Evolutionary conservation across 2,888 invertebrate species (phyloP).

Genomic region (Agonum fuliginosum): DNA sequence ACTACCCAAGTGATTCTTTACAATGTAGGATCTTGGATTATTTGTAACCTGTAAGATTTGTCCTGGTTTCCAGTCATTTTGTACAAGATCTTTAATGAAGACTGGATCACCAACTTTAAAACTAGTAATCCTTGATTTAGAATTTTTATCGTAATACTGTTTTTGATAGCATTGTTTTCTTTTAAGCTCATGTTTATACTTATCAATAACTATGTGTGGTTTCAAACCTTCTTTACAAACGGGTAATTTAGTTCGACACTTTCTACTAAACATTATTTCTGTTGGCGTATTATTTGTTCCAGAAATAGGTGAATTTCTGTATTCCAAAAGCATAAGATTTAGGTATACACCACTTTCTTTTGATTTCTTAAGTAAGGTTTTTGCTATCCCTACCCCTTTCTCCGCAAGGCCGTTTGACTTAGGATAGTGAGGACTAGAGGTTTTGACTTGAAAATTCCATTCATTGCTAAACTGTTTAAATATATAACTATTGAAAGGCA

Average conservation of each 20-base stretch:
- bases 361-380: conserved; percentile 53
- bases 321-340: conserved; percentile 42
- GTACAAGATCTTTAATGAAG: not conserved
- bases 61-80: not conserved
- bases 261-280: conserved; percentile 50
- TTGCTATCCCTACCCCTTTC: conserved; percentile 61
- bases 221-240: too few relatives aligned
- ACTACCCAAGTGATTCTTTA: not conserved
- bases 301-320: conserved; percentile 47
- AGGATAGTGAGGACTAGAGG: conserved; percentile 40
- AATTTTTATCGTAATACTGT: not conserved
- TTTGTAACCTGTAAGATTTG: not conserved
- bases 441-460: conserved; percentile 48
- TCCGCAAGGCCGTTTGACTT: conserved; percentile 52
- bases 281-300: conserved; percentile 41
- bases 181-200: not conserved
- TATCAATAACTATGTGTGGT: not conserved
- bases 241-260: not conserved
- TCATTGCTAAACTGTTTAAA: conserved; percentile 29
- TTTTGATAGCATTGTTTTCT: not conserved
- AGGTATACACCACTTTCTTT: not conserved
- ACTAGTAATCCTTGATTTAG: not conserved
- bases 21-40: not conserved
- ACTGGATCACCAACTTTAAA: not conserved
- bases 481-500: conserved; percentile 35